These are phyloP conservation scores for Ophioninae sp. DNA, from an alignment of 2,888 invertebrate species.

Conservation along the genomic window DNA sequence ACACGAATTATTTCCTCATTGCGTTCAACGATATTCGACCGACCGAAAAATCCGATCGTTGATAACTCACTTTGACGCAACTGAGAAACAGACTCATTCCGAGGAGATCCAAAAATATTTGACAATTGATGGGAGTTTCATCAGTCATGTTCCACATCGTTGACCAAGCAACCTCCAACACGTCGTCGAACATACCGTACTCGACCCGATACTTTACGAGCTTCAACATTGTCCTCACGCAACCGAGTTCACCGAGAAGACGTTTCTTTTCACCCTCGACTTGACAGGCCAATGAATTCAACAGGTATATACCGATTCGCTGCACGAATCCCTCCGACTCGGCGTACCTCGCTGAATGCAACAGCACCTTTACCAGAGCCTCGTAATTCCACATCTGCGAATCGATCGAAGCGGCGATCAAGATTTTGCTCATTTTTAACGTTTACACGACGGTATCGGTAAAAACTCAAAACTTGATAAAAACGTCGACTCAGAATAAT, in stretches of 20 bases:
- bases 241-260: slow-evolving; percentile 94
- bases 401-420: slow-evolving; percentile 41
- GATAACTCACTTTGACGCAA: slow-evolving; percentile 88
- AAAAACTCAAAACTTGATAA: not conserved
- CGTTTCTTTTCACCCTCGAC: slow-evolving; percentile 96
- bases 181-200: slow-evolving; percentile 93
- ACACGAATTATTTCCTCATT: not conserved
- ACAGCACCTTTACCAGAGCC: slow-evolving; percentile 90
- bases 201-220: slow-evolving; percentile 92
- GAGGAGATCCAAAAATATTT: slow-evolving; percentile 91
- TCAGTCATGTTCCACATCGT: slow-evolving; percentile 99
- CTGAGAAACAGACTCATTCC: slow-evolving; percentile 95
- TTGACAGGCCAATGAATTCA: slow-evolving; percentile 98
- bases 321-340: slow-evolving; percentile 96
- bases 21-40: not conserved
- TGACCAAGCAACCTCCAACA: slow-evolving; percentile 98
- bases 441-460: not conserved
- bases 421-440: not conserved
- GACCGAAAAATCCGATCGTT: not conserved
- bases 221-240: slow-evolving; percentile 91
- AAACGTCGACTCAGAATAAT: not conserved
- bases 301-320: slow-evolving; percentile 95
- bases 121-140: slow-evolving; percentile 97
- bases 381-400: slow-evolving; percentile 93
- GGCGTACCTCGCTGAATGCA: slow-evolving; percentile 91